Evolutionary conservation across 2,113 vertebrate species (phyloP).

Genomic region (Coreoperca whiteheadi): DNA sequence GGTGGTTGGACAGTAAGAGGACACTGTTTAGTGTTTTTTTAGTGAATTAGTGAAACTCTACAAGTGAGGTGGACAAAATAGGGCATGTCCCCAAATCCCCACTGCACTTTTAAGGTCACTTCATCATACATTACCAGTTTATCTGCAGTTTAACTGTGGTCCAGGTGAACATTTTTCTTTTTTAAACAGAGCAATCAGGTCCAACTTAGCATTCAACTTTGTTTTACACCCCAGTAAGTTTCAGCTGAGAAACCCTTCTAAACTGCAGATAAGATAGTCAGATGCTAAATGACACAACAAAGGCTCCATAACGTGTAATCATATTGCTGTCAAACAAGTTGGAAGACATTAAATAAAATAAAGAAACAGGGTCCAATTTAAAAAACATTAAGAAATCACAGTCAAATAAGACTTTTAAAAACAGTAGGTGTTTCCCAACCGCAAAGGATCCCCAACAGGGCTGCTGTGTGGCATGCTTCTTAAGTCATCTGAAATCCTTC

Average conservation of each 20-base stretch:
- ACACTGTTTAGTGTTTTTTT: too few species aligned
- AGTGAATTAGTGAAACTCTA: neutral
- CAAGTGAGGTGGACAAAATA: neutral
- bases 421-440: neutral
- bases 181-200: neutral
- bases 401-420: neutral
- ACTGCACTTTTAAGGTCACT: neutral
- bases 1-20: neutral
- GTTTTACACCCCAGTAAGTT: neutral
- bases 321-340: neutral
- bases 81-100: too few species aligned
- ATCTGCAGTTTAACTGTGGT: neutral
- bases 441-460: neutral
- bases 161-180: neutral
- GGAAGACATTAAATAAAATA: neutral
- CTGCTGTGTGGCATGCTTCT: neutral
- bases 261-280: neutral
- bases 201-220: neutral
- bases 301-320: neutral
- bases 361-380: neutral
- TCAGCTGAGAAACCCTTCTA: neutral
- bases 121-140: neutral
- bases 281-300: neutral
- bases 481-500: constrained; percentile 15
- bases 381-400: neutral